Base-by-base conservation (phyloP, 2,113 vertebrate species). In the Apus apus region DNA sequence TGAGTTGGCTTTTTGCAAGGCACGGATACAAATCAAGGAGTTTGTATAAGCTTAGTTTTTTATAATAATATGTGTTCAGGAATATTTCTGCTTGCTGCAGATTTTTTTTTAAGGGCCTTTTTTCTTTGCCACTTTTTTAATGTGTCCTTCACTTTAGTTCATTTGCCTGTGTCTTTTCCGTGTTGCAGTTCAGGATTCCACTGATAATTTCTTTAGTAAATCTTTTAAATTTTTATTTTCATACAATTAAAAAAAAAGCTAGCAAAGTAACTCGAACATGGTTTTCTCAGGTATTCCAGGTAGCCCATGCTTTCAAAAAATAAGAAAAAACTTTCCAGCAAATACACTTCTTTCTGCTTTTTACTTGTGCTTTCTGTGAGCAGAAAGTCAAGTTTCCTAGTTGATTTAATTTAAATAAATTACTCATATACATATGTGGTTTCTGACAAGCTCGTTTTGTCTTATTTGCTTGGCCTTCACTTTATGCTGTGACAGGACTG, bases 21-120 rank as follows among this genome's bases (percentile, higher is more conserved):
- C 87, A 91, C 72, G 93, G 89, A 96, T 97, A 96, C 88, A 96
- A 96, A 95, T 96, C 85, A 94, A 92, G 81, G 64, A 92, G 90
- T 97, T 97, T 90, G 51, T 87, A 1, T 96, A 96, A 96, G 60
- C 93, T 95, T 79, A 94, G 67, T 68, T 93, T 81, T 92, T 96
- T 90, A 97, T 94, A 91, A 73, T 94, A 87, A 70, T 27, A 27
- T 68, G 62, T 34, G 43, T 68, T 94, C 46, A 51, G 51, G 16
- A 89, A 58, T 97, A 88, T 65, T 73, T 58, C 40, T 93, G 36
- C 77, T 94, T 91, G 64, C 29, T 88, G 26, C 13, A 90, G 34
- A 34, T 64, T 72, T 30, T 77, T 70, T 92, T 68, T 70, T 12
- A 8, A 60, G 36, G 36, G 2, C 5, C 64, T 74, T 32, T 51